Base-by-base conservation (phyloP, 2,888 invertebrate genomes). In the Meiosimyza decipiens region DNA sequence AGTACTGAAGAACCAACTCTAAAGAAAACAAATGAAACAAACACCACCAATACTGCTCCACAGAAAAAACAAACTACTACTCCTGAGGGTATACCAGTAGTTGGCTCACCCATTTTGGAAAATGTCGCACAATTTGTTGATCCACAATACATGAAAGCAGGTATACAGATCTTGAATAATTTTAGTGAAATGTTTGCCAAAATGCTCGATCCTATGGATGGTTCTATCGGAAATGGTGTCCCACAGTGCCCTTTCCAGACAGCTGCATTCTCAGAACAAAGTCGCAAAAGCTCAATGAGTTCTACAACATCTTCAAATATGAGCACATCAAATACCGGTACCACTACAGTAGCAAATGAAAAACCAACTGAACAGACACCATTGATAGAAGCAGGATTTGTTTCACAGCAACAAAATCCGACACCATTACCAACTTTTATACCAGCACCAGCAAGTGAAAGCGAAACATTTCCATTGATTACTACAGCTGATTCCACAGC, bases 111-210 rank as follows among this genome's bases (percentile, higher is more conserved):
- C 13, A 67, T 73, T 18, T 73, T 83, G 28, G 83, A 84, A 22
- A 78, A 78, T 68, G 54, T 85, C 7, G 74, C 80, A 2, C 83
- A 84, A 62, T 79, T 80, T 13, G 80, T 85, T 16, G 82, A 84
- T 75, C 86, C 85, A 0, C 79, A 83, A 12, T 84, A 82, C 66
- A 82, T 86, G 81, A 82, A 82, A 33, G 83, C 85, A 13, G 86
- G 87, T 40, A 84, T 86, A 67, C 82, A 86, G 71, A 84, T 87
- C 64, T 77, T 87, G 18, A 87, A 83, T 63, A 86, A 86, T 72
- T 86, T 86, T 51, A 84, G 84, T 65, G 84, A 86, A 77, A 84
- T 87, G 84, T 85, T 86, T 68, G 82, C 84, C 52, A 86, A 86
- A 77, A 83, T 87, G 76, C 78, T 86, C 28, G 86, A 85, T 76